A percentile compares a stretch with the other conserved stretches of the same genome.
phyloP scores from a whole-genome alignment of 2,113 vertebrate species.

The Rattus rattus region DNA sequence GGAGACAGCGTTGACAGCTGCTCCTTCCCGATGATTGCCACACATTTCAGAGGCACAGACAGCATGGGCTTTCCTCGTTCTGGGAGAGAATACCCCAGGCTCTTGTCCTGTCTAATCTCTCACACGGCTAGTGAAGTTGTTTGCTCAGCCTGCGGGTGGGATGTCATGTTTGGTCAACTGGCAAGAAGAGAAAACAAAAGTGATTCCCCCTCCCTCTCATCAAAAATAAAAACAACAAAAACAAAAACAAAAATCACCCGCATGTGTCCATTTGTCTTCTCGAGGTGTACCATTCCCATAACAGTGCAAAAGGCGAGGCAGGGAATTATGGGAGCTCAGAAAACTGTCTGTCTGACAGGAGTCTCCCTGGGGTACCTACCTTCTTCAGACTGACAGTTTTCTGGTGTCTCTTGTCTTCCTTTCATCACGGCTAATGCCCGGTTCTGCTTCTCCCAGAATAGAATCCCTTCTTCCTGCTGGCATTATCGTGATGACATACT shows the following conservation, averaged over 20 bases:
- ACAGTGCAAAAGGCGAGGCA: no score
- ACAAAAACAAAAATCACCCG: background rate
- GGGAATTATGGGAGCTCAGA: background rate
- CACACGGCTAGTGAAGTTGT: slow-evolving; percentile 38
- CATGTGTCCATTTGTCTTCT: background rate
- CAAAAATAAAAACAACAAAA: slow-evolving; percentile 5
- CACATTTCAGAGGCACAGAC: slow-evolving; percentile 49
- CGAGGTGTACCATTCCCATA: accelerated
- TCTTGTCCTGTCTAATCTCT: slow-evolving; percentile 66
- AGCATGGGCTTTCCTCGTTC: background rate
- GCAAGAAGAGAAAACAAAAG: slow-evolving; percentile 57
- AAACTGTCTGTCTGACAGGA: background rate
- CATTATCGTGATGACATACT: background rate
- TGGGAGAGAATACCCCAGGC: slow-evolving; percentile 49
- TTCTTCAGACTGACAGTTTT: background rate
- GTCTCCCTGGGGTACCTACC: background rate
- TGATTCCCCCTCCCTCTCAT: slow-evolving; percentile 23
- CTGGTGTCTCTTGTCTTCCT: background rate
- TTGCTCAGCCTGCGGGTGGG: slow-evolving; percentile 48
- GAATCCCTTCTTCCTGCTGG: background rate
- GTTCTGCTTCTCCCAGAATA: background rate
- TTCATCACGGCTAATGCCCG: background rate
- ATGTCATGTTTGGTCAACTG: slow-evolving; percentile 67
- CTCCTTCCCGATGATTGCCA: slow-evolving; percentile 69
- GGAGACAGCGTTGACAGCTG: slow-evolving; percentile 63